Percentiles rank a stretch among this genome's conserved stretches.
Evolutionary conservation across 92 coral and sea anemone genomes (phyloP).

Genomic region (Epizoanthus rinbou): DNA sequence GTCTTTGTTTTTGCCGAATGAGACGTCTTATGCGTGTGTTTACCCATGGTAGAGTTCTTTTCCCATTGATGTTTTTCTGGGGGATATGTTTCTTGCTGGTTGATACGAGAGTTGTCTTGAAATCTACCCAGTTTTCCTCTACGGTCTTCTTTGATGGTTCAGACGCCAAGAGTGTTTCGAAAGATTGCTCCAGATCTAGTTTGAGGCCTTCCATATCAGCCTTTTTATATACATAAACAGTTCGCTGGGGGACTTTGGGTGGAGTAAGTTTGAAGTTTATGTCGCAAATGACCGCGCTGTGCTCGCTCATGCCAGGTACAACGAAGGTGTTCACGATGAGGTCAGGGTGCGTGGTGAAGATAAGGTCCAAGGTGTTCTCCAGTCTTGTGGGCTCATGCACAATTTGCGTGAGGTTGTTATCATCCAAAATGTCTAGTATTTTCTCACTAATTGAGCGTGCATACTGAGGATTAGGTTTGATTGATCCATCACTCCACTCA

Average conservation of each 20-base stretch:
- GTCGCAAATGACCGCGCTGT: conserved; percentile 27
- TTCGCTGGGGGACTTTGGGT: conserved; percentile 4
- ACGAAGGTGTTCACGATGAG: conserved; percentile 18
- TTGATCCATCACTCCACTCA: conserved; percentile 31
- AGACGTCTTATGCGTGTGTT: conserved; percentile 24
- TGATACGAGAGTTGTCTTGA: conserved; percentile 9
- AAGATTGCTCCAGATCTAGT: neutral
- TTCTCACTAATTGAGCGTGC: conserved; percentile 17
- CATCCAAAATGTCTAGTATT: conserved; percentile 27
- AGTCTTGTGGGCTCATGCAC: conserved; percentile 24
- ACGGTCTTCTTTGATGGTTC: neutral
- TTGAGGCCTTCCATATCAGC: conserved; percentile 20
- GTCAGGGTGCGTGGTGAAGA: conserved; percentile 25
- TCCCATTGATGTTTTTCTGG: conserved; percentile 5
- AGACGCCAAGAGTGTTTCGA: too few relatives aligned
- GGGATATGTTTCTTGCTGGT: conserved; percentile 31
- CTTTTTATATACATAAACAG: conserved; percentile 9
- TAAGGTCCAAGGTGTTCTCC: conserved; percentile 29
- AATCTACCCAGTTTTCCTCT: conserved; percentile 8
- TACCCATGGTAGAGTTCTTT: neutral
- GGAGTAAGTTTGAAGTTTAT: conserved; percentile 8
- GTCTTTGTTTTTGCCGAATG: conserved; percentile 6
- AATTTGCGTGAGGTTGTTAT: conserved; percentile 20
- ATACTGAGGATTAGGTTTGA: conserved; percentile 17
- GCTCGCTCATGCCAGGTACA: conserved; percentile 30